A percentile compares a stretch with the other conserved stretches of the same genome.
Conservation (phyloP, 2,888 invertebrate genomes). For the Carpatolechia fugitivella region DNA sequence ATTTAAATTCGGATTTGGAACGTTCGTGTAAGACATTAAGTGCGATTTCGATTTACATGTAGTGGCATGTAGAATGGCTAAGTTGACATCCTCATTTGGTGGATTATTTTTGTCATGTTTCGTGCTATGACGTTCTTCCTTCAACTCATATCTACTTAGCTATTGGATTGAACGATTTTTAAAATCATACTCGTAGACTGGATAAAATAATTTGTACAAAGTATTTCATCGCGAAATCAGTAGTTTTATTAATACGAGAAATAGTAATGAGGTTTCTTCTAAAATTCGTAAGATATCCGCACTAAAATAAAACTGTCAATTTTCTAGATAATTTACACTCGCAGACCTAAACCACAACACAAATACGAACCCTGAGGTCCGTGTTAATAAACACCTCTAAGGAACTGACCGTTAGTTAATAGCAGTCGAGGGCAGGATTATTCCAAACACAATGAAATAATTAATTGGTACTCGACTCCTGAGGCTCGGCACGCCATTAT, state of each 20-base stretch:
- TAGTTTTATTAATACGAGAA: too few relatives aligned
- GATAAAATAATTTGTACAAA: too few relatives aligned
- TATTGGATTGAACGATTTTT: too few relatives aligned
- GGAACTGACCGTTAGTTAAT: slow-evolving; percentile 74
- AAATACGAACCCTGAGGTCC: slow-evolving; percentile 32
- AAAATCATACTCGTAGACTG: too few relatives aligned
- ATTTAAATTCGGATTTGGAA: slow-evolving; percentile 62
- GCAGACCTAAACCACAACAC: background rate
- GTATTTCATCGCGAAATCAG: too few relatives aligned
- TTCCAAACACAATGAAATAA: slow-evolving; percentile 70
- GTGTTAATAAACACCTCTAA: slow-evolving; percentile 73
- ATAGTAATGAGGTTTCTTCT: too few relatives aligned
- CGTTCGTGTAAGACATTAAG: slow-evolving; percentile 60
- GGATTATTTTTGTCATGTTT: slow-evolving; percentile 2
- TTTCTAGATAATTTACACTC: background rate
- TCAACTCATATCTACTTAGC: too few relatives aligned
- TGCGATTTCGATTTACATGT: slow-evolving; percentile 54
- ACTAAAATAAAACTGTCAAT: too few relatives aligned
- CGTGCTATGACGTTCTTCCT: background rate
- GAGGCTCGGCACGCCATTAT: slow-evolving; percentile 57
- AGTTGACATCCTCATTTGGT: slow-evolving; percentile 48
- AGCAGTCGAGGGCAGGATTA: slow-evolving; percentile 61
- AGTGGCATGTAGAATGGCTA: slow-evolving; percentile 46
- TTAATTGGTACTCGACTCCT: slow-evolving; percentile 74
- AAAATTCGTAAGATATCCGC: too few relatives aligned